Base-by-base conservation (phyloP, 1,140 invertebrate genomes). In the Psix sp. region DNA sequence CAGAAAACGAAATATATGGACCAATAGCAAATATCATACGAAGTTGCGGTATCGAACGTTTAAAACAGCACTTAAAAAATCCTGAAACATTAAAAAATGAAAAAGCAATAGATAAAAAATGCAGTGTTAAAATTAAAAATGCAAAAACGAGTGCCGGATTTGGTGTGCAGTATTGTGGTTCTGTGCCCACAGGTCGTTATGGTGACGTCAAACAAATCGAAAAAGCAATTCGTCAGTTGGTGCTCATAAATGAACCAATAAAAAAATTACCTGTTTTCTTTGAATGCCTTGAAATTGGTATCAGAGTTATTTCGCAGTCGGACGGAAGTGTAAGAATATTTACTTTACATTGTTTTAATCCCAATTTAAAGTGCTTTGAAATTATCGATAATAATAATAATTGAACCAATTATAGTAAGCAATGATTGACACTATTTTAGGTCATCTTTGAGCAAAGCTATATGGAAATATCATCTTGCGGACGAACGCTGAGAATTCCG, bases 401-500 rank as follows among this genome's bases (percentile, higher is more conserved):
- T n/a, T n/a, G n/a, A n/a, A n/a, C n/a, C n/a, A n/a, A n/a, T 45
- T 14, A 21, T 33, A 39, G 26, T 39, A 48, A 42, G 17, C 17
- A 67, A 42, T 26, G 36, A 46, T 20, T 24, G 7, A 40, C 38
- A n/a, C n/a, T 20, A 18, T 63, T 84, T 57, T 56, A 88, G 87
- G 48, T 82, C 9, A 71, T 91, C 17, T 80, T 89, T 51, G 86
- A 88, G 57, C 89, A 90, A 79, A 88, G 86, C 20, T 92, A 90
- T 68, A 91, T 91, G 85, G 89, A 91, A 81, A 91, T 92, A 38
- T 91, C 91, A 1, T 90, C 91, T 0, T 92, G 91, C 83, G 90
- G 90, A 7, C 82, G 88, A 49, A 87, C 89, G 9, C 81, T 83
- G 1, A 86, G 88, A 57, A 83, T 87, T 72, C 86, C 89, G 10